These are phyloP conservation scores for Eulemur macaco DNA, from an alignment of 2,113 vertebrate species.

Conservation along the genomic window DNA sequence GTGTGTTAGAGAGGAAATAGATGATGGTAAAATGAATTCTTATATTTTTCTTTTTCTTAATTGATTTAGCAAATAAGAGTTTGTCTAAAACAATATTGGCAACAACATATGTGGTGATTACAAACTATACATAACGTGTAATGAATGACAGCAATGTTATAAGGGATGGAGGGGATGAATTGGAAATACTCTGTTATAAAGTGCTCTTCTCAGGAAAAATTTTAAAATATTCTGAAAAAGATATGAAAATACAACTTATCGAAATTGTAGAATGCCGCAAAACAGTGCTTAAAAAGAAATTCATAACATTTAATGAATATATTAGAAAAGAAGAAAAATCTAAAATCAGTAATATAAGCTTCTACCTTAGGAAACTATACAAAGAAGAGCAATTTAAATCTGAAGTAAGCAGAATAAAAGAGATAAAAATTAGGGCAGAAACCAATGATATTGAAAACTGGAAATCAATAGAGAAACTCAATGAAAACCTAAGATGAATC, in stretches of 20 bases:
- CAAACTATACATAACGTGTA: neutral
- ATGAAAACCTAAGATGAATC: neutral
- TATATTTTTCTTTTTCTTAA: neutral
- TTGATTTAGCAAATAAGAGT: neutral
- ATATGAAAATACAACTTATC: neutral
- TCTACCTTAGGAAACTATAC: neutral
- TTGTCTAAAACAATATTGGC: neutral
- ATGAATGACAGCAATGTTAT: neutral
- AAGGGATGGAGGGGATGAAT: neutral
- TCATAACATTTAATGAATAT: neutral
- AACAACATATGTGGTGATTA: neutral
- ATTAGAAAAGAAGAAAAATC: neutral
- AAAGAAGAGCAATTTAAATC: constrained; percentile 15
- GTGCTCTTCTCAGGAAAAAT: neutral
- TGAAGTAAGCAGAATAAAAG: neutral
- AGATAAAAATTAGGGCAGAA: neutral
- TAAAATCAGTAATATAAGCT: neutral
- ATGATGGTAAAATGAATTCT: neutral
- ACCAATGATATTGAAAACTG: neutral
- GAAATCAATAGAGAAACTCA: neutral
- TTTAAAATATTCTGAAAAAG: neutral
- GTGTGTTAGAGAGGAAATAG: constrained; percentile 5
- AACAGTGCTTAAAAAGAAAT: neutral
- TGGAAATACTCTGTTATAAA: neutral
- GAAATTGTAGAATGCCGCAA: neutral